A percentile compares a stretch with the other conserved stretches of the same genome.
Conservation (phyloP, 1,140 invertebrate genomes). For the Drosophila sulfurigaster region DNA sequence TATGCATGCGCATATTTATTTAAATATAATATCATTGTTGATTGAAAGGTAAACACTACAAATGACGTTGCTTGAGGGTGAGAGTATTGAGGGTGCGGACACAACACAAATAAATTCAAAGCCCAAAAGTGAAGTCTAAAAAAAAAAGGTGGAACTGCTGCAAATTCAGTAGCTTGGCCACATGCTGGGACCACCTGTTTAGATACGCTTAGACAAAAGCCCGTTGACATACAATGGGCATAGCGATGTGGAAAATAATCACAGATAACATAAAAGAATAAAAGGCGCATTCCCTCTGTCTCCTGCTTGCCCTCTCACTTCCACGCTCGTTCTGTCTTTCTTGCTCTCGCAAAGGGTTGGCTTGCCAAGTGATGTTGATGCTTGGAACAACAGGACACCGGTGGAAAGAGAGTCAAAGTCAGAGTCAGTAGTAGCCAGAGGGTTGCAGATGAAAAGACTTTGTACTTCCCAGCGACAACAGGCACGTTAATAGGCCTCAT, state of each 20-base stretch:
- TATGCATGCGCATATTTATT: slow-evolving; percentile 39
- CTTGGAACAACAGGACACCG: slow-evolving; percentile 10
- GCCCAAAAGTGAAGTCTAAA: slow-evolving; percentile 4
- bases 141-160: slow-evolving; percentile 43
- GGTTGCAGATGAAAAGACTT: slow-evolving; percentile 66
- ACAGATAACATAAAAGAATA: slow-evolving; percentile 78
- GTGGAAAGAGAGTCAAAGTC: slow-evolving; percentile 13
- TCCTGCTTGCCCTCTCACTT: background rate
- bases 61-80: slow-evolving; percentile 8
- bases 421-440: slow-evolving; percentile 16
- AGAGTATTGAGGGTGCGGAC: slow-evolving; percentile 2
- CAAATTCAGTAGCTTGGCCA: slow-evolving; percentile 52
- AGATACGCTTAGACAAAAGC: slow-evolving; percentile 72
- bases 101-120: background rate
- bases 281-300: slow-evolving; percentile 43
- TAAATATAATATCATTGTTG: slow-evolving; percentile 68
- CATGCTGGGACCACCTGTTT: slow-evolving; percentile 82
- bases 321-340: background rate
- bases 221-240: slow-evolving; percentile 67
- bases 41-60: slow-evolving; percentile 79
- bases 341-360: slow-evolving; percentile 41
- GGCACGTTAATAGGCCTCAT: slow-evolving; percentile 78
- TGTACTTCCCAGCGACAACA: slow-evolving; percentile 47
- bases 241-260: slow-evolving; percentile 82
- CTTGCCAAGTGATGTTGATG: slow-evolving; percentile 16